Conservation (phyloP, 2,113 vertebrate genomes). For the Chlorodrepanis virens region DNA sequence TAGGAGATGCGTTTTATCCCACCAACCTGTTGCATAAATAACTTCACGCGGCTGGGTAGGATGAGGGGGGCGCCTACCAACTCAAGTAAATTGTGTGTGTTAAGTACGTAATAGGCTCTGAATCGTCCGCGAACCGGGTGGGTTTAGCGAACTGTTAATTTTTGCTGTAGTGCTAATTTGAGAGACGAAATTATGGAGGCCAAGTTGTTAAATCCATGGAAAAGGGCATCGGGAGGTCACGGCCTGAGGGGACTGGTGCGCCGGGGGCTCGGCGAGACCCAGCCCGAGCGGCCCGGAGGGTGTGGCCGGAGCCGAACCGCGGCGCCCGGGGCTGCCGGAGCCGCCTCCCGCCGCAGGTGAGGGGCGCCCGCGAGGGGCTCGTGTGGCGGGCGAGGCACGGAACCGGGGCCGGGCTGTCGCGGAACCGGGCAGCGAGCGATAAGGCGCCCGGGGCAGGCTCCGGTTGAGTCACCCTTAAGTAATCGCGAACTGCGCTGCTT, state of each 20-base stretch:
- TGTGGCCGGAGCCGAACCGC: slow-evolving; percentile 68
- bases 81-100: not conserved
- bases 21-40: not conserved
- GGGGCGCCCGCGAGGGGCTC: not conserved
- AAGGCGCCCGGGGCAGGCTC: not conserved
- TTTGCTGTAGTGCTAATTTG: not conserved
- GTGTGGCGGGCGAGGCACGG: not conserved
- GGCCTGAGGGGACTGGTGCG: not conserved
- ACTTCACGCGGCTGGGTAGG: not conserved
- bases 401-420: not conserved
- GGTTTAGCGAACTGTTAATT: not conserved
- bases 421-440: not conserved
- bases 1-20: not conserved
- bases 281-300: slow-evolving; percentile 51
- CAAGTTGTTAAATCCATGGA: not conserved
- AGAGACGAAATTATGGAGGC: too few relatives aligned
- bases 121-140: not conserved
- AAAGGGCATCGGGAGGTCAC: slow-evolving; percentile 13
- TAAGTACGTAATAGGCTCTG: not conserved
- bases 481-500: not conserved
- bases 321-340: not conserved
- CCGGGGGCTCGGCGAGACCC: not conserved
- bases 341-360: not conserved
- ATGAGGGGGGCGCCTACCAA: not conserved
- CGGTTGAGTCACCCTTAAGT: not conserved